Conservation (phyloP, 2,888 invertebrate genomes). For the Brachylomia viminalis region DNA sequence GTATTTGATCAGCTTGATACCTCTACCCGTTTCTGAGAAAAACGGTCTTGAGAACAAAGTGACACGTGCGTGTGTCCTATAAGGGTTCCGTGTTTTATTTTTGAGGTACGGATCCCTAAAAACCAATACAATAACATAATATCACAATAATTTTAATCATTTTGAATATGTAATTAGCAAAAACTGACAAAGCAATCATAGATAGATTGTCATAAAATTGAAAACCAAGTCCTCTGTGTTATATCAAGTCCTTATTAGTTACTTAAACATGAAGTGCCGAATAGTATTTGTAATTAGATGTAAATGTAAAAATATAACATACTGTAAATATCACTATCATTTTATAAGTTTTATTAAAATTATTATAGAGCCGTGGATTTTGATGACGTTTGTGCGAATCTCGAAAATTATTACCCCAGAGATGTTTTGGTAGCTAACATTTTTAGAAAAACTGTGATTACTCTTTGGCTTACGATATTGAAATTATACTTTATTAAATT, state of each 20-base stretch:
- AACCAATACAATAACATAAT: too few species aligned
- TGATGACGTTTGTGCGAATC: neutral
- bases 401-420: neutral
- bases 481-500: neutral
- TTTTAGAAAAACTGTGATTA: neutral
- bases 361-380: conserved; percentile 33
- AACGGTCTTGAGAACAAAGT: too few species aligned
- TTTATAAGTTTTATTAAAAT: conserved; percentile 37
- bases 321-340: conserved; percentile 58
- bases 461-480: neutral
- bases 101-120: too few species aligned
- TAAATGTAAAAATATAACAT: conserved; percentile 65
- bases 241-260: conserved; percentile 58
- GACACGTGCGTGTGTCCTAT: too few species aligned
- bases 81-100: too few species aligned
- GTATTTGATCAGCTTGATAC: too few species aligned
- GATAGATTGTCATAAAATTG: too few species aligned
- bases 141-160: too few species aligned
- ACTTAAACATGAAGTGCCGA: conserved; percentile 82
- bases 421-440: conserved; percentile 4
- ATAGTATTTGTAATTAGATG: conserved; percentile 79
- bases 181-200: too few species aligned
- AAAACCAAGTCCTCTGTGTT: too few species aligned
- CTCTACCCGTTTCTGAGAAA: too few species aligned
- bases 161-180: too few species aligned